A percentile compares a stretch with the other conserved stretches of the same genome.
phyloP scores from a whole-genome alignment of 2,888 invertebrate species.

The Spicauda simplicius region DNA sequence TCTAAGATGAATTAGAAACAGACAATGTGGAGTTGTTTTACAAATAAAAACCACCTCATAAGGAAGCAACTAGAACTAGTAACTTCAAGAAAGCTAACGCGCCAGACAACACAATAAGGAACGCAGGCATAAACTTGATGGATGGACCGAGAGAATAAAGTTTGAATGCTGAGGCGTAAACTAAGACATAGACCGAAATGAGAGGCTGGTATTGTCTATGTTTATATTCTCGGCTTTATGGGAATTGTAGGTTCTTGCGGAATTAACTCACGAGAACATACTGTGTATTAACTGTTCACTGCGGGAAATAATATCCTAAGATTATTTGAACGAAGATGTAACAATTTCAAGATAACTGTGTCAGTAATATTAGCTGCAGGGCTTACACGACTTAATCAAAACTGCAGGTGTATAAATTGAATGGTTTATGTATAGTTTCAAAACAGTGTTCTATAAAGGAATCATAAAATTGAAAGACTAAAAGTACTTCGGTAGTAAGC shows the following conservation, averaged over 20 bases:
- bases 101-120: conserved; percentile 1
- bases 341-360: background rate
- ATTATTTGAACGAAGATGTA: background rate
- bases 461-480: background rate
- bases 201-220: conserved; percentile 10
- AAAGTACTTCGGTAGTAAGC: too few relatives aligned
- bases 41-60: too few relatives aligned
- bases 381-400: background rate
- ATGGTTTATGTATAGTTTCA: too few relatives aligned
- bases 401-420: background rate
- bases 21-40: too few relatives aligned
- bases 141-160: conserved; percentile 1
- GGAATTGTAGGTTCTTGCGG: conserved; percentile 5
- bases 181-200: conserved; percentile 1
- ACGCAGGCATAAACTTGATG: conserved; percentile 14
- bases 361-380: background rate
- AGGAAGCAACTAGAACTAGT: background rate
- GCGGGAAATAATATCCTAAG: background rate
- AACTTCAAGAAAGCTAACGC: background rate
- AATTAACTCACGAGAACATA: background rate
- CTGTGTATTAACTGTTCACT: background rate
- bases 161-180: conserved; percentile 12
- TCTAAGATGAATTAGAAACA: too few relatives aligned
- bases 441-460: too few relatives aligned
- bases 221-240: conserved; percentile 13